A percentile compares a stretch with the other conserved stretches of the same genome.
Evolutionary conservation across 2,797 vertebrate genomes (phyloP).

Genomic region (Syngnathus acus): DNA sequence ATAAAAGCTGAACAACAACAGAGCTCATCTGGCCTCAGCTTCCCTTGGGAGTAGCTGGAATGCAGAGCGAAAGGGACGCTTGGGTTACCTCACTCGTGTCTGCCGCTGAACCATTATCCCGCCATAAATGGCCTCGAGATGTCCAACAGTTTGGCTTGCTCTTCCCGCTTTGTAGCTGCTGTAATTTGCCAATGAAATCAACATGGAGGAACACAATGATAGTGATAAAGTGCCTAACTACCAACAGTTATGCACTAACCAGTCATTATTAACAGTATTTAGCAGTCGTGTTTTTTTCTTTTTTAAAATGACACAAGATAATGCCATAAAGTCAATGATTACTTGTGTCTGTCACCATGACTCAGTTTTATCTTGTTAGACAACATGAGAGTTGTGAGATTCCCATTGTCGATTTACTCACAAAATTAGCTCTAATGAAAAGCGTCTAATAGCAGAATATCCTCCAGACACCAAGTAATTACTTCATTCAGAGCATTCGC

Average conservation of each 20-base stretch:
- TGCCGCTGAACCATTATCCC: not conserved
- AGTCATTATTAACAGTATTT: not conserved
- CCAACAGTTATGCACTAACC: not conserved
- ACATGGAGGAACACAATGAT: not conserved
- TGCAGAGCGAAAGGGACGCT: not conserved
- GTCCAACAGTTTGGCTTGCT: not conserved
- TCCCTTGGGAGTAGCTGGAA: conserved; percentile 2
- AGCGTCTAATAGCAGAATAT: conserved; percentile 51
- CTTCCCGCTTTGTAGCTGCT: not conserved
- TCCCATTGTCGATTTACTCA: conserved; percentile 47
- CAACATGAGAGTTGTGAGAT: not conserved
- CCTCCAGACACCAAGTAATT: conserved; percentile 51
- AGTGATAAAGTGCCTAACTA: not conserved
- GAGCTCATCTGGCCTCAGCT: conserved; percentile 2
- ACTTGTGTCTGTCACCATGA: not conserved
- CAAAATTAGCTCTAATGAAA: conserved; percentile 47
- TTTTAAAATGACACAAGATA: no score
- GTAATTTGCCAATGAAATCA: not conserved
- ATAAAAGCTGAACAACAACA: not conserved
- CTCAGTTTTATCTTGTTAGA: not conserved
- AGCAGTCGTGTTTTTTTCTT: not conserved
- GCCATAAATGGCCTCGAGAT: not conserved
- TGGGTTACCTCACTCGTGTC: not conserved
- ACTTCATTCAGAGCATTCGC: conserved; percentile 54
- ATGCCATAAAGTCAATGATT: not conserved